These are phyloP conservation scores for Oplegnathus fasciatus DNA, from an alignment of 2,113 vertebrate genomes.

Conservation along the genomic window DNA sequence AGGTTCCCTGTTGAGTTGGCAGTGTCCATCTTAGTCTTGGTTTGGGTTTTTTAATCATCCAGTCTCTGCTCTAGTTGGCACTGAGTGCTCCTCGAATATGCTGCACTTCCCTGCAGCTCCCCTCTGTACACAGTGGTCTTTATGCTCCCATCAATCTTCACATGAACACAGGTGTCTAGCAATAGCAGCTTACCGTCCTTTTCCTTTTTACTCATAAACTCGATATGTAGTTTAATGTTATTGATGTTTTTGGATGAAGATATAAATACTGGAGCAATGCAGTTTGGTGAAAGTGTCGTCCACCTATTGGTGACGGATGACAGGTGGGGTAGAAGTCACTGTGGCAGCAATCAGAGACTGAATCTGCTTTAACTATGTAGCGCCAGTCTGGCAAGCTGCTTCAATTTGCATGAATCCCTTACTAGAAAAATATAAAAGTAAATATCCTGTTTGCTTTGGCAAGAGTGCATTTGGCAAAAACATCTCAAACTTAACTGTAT, in stretches of 20 bases:
- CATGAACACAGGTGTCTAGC: background rate
- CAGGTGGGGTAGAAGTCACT: background rate
- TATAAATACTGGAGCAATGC: background rate
- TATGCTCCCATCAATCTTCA: slow-evolving; percentile 11
- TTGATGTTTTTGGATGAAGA: background rate
- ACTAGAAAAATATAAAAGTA: slow-evolving; percentile 4
- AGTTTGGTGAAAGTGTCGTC: background rate
- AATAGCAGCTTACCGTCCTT: background rate
- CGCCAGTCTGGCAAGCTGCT: background rate
- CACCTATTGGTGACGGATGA: background rate
- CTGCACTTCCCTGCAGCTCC: background rate
- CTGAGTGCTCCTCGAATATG: background rate
- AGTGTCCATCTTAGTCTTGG: background rate
- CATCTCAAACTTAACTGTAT: slow-evolving; percentile 45
- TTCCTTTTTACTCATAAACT: background rate
- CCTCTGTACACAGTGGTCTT: background rate
- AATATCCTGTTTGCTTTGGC: slow-evolving; percentile 24
- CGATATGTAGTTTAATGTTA: background rate
- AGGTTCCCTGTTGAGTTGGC: background rate
- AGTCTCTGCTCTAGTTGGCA: background rate
- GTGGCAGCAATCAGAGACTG: background rate
- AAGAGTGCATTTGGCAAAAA: slow-evolving; percentile 30
- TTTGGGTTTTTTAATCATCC: background rate
- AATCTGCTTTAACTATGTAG: background rate
- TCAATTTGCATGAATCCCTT: slow-evolving; percentile 37